Evolutionary conservation across 2,797 vertebrate species (phyloP).

Genomic region (Serranus cabrilla): DNA sequence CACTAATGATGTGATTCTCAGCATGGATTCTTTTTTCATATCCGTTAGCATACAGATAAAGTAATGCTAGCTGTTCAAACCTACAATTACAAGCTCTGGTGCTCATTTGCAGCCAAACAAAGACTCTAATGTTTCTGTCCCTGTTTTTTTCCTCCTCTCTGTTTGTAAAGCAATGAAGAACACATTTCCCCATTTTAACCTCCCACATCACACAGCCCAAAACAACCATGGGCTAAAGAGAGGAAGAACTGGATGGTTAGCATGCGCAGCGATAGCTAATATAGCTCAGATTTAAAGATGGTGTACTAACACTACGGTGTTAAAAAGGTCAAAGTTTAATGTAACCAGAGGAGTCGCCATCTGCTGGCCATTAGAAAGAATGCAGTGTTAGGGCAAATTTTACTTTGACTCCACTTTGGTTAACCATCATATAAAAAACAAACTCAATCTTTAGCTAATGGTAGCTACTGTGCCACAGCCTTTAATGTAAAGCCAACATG

Average conservation of each 20-base stretch:
- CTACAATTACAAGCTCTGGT: conserved; percentile 28
- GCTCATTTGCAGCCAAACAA: conserved; percentile 19
- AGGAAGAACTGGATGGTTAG: background rate
- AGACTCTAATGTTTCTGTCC: background rate
- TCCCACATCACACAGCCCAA: background rate
- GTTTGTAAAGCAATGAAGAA: background rate
- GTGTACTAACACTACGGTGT: too few relatives aligned
- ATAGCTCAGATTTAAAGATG: too few relatives aligned
- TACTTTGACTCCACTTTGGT: too few relatives aligned
- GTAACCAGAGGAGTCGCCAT: too few relatives aligned
- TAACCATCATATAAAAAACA: too few relatives aligned
- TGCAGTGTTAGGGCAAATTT: too few relatives aligned
- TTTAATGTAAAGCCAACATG: too few relatives aligned
- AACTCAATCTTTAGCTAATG: too few relatives aligned
- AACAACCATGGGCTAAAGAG: background rate
- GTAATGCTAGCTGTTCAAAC: conserved; percentile 1
- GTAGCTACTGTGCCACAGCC: too few relatives aligned
- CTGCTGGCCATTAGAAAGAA: too few relatives aligned
- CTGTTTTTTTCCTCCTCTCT: background rate
- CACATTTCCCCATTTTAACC: background rate
- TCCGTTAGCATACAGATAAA: conserved; percentile 1
- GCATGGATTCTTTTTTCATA: background rate
- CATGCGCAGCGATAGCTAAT: background rate
- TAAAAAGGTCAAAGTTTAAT: too few relatives aligned
- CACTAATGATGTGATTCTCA: background rate